These are phyloP conservation scores for Diabrotica balteata DNA, from an alignment of 2,888 invertebrate genomes.

Conservation along the genomic window DNA sequence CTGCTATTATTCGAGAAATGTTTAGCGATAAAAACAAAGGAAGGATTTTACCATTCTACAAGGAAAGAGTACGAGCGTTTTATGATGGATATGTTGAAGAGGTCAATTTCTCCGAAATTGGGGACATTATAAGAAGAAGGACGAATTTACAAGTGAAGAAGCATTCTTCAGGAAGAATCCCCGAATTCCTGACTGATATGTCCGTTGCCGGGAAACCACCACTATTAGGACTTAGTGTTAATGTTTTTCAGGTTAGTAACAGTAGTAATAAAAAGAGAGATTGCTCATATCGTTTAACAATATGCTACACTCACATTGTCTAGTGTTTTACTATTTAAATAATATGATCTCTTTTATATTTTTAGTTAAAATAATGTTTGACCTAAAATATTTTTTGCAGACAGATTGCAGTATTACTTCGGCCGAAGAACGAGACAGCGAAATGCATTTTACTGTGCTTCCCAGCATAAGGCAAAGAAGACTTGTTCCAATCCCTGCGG, in stretches of 20 bases:
- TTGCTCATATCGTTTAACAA: too few relatives aligned
- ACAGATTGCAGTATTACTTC: constrained; percentile 81
- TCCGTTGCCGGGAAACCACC: constrained; percentile 77
- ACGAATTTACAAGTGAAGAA: constrained; percentile 82
- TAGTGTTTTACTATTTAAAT: not conserved
- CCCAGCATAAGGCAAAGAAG: constrained; percentile 81
- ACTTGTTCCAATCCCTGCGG: constrained; percentile 83
- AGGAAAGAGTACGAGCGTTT: constrained; percentile 85
- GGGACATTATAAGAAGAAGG: constrained; percentile 80
- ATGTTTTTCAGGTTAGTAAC: constrained; percentile 74
- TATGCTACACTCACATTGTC: too few relatives aligned
- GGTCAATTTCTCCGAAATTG: constrained; percentile 81
- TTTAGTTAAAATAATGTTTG: not conserved
- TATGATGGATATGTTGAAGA: constrained; percentile 89
- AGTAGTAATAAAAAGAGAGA: not conserved
- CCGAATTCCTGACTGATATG: constrained; percentile 78
- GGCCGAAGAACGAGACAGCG: constrained; percentile 80
- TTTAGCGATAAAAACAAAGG: constrained; percentile 84
- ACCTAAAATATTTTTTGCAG: constrained; percentile 59
- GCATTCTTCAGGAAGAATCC: constrained; percentile 77
- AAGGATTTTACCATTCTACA: constrained; percentile 84
- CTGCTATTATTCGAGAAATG: constrained; percentile 82
- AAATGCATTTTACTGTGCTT: constrained; percentile 85
- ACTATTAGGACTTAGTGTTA: constrained; percentile 80
- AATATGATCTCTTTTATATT: constrained; percentile 8